A percentile compares a stretch with the other conserved stretches of the same genome.
Conservation (phyloP, 2,113 vertebrate genomes). For the Galemys pyrenaicus region DNA sequence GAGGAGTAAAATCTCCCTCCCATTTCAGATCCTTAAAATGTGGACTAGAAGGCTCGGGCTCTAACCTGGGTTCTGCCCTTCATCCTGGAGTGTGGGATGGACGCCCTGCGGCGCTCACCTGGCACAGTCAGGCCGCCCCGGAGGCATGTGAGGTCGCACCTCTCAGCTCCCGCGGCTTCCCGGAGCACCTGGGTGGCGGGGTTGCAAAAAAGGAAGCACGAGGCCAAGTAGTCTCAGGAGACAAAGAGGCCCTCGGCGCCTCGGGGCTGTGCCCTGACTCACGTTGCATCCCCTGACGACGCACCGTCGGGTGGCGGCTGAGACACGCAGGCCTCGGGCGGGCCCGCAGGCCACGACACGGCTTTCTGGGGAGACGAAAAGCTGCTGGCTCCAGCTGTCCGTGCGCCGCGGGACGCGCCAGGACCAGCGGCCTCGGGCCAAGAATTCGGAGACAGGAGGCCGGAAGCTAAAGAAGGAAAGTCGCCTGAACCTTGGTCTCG, state of each 20-base stretch:
- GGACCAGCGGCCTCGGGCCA: not conserved
- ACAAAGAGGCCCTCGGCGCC: not conserved
- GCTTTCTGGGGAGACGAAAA: not conserved
- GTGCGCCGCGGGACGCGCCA: not conserved
- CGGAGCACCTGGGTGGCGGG: too few relatives aligned
- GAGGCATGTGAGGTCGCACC: not conserved
- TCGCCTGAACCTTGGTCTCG: fast-evolving
- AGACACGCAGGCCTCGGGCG: not conserved
- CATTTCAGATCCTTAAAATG: not conserved
- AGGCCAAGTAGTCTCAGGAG: not conserved
- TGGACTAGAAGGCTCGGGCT: not conserved
- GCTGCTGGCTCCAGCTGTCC: not conserved
- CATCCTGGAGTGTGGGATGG: not conserved
- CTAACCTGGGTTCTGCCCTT: not conserved
- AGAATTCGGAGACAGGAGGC: not conserved
- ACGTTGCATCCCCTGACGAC: not conserved
- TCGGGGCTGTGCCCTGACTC: not conserved
- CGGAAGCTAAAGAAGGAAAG: not conserved
- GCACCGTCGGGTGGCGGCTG: not conserved
- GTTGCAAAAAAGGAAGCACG: fast-evolving
- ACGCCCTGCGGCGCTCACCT: not conserved
- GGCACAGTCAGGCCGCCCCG: not conserved
- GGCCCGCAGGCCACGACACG: not conserved
- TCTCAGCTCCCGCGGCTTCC: not conserved
- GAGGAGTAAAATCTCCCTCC: not conserved